Conservation (phyloP, 35 echinoderm and acorn worm genomes). For the Apostichopus japonicus region DNA sequence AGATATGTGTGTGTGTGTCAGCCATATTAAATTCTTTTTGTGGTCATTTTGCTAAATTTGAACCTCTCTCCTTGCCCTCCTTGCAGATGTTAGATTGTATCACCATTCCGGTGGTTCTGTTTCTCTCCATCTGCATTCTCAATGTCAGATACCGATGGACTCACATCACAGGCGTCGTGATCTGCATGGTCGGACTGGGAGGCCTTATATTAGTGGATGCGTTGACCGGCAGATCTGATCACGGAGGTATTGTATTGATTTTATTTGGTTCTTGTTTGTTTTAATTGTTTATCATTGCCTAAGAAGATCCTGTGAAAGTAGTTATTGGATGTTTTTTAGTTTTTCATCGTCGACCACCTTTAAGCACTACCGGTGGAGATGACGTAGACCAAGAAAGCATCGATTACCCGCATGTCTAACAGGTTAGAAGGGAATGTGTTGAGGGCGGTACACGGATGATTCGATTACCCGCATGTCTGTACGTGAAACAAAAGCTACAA, state of each 20-base stretch:
- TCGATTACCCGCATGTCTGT: too few relatives aligned
- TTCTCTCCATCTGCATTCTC: conserved; percentile 79
- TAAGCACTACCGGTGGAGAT: too few relatives aligned
- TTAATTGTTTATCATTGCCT: too few relatives aligned
- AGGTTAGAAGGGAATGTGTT: too few relatives aligned
- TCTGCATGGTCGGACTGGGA: conserved; percentile 80
- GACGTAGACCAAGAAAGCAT: too few relatives aligned
- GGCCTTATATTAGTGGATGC: conserved; percentile 75
- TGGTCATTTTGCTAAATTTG: conserved; percentile 3
- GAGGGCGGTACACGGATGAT: too few relatives aligned
- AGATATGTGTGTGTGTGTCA: too few relatives aligned
- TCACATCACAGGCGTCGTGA: conserved; percentile 74
- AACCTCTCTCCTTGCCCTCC: neutral
- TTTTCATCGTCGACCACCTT: too few relatives aligned
- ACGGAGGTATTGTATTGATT: conserved; percentile 34
- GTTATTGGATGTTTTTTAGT: too few relatives aligned
- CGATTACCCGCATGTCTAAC: too few relatives aligned
- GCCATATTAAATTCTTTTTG: neutral
- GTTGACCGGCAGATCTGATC: conserved; percentile 54
- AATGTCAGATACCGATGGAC: conserved; percentile 61
- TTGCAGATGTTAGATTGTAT: conserved; percentile 92
- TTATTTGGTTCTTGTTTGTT: neutral
- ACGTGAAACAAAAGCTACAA: too few relatives aligned
- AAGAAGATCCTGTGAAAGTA: too few relatives aligned
- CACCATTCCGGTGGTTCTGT: conserved; percentile 88